Percentiles rank a stretch among this genome's conserved stretches.
phyloP scores from a whole-genome alignment of 2,888 invertebrate genomes.

The Ochropleura plecta region DNA sequence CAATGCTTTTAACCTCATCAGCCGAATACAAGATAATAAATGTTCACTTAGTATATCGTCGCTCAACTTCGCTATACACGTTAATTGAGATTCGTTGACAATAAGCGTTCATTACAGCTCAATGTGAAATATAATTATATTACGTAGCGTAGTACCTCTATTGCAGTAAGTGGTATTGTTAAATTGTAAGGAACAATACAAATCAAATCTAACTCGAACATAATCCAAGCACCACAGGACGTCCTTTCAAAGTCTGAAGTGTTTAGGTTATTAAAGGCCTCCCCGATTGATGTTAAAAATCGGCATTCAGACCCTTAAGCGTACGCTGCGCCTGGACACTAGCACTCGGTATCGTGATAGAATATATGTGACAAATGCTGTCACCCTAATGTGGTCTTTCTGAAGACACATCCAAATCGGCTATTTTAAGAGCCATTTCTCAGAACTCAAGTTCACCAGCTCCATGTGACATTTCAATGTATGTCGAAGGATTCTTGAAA shows the following conservation, averaged over 20 bases:
- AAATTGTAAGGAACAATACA: conserved; percentile 24
- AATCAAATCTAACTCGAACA: conserved; percentile 6
- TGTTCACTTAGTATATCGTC: conserved; percentile 5
- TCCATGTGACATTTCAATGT: neutral
- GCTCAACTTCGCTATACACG: conserved; percentile 29
- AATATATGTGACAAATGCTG: neutral
- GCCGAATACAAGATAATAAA: conserved; percentile 24
- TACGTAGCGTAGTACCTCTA: conserved; percentile 18
- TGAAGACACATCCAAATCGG: neutral
- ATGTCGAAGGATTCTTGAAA: neutral
- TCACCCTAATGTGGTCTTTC: neutral
- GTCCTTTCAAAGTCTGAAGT: neutral
- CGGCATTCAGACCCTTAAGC: neutral
- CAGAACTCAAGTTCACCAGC: neutral
- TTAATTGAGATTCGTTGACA: conserved; percentile 47
- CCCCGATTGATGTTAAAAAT: neutral
- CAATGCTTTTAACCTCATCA: conserved; percentile 23
- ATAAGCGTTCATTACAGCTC: conserved; percentile 32
- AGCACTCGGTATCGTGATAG: neutral
- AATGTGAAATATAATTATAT: conserved; percentile 29
- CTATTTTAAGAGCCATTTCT: neutral
- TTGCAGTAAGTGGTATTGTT: conserved; percentile 7
- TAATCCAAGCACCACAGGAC: neutral
- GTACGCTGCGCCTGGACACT: neutral
- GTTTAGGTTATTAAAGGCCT: neutral